Evolutionary conservation across 1,140 invertebrate genomes (phyloP), one percentile per base, ranked within the genome.

Genomic region (Panulirus ornatus): DNA sequence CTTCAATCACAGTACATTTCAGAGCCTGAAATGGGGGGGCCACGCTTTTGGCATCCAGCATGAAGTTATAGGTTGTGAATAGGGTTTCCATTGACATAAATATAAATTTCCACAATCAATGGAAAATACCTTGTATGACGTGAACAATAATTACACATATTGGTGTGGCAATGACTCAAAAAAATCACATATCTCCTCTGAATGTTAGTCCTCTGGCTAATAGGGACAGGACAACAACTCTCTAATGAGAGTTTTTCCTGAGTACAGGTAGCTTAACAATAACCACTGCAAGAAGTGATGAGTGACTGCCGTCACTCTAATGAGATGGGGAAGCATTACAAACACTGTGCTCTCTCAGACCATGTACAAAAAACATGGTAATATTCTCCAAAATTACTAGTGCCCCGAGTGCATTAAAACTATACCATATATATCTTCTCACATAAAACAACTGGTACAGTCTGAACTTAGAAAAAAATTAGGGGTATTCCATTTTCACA

Each of bases 201-300:
- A 89, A 89, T 89, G 87, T 89, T 89, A 89, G 87, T 89, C 87
- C 87, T 89, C 87, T 89, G 79, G 87, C 71, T 89, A 89, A 82
- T 82, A 73, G 87, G 87, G 87, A 89, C 87, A 89, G 87, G 87
- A 89, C 87, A 89, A 89, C 70, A 47, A 71, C 87, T 89, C 79
- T 71, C 78, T 75, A 63, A 70, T 78, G 54, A 88, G 75, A 88
- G 58, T 73, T 51, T 73, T 89, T 89, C 87, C 87, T 89, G 87
- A 89, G 87, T 89, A 89, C 87, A 89, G 87, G 87, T 83, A 89
- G 87, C 87, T 83, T 84, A 83, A 83, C 70, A 51, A 71, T 82
- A 83, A 71, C 79, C 66, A 34, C 87, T 71, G 70, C 87, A 83
- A 83, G 58, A 83, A 83, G 58, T 63, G 27, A 66, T 38, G 79